These are phyloP conservation scores for Oasisia sp. DNA, from an alignment of 2,888 invertebrate genomes.

Conservation along the genomic window DNA sequence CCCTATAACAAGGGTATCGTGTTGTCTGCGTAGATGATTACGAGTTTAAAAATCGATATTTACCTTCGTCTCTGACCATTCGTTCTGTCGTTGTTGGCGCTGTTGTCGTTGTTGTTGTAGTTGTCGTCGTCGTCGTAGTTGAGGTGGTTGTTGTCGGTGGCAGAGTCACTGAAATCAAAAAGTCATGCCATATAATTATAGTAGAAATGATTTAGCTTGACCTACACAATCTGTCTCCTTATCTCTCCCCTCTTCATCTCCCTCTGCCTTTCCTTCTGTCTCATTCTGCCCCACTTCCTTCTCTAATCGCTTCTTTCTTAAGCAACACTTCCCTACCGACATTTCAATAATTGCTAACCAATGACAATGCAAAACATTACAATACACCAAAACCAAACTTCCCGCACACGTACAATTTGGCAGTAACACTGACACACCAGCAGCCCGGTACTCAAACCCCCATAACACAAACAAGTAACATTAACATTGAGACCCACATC, in stretches of 20 bases:
- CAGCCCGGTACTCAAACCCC: too few species aligned
- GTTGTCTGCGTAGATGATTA: not conserved
- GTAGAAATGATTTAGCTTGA: not conserved
- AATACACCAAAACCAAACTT: too few species aligned
- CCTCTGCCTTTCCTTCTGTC: not conserved
- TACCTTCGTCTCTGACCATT: conserved; percentile 23
- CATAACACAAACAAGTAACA: too few species aligned
- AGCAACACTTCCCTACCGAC: too few species aligned
- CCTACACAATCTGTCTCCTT: not conserved
- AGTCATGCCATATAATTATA: not conserved
- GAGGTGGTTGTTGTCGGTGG: not conserved
- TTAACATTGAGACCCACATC: conserved; percentile 24
- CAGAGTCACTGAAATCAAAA: not conserved
- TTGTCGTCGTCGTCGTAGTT: conserved; percentile 20
- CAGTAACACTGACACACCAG: too few species aligned
- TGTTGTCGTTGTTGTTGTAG: conserved; percentile 17
- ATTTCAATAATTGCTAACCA: too few species aligned
- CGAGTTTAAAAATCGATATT: not conserved
- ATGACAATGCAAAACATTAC: too few species aligned
- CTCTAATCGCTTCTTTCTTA: too few species aligned
- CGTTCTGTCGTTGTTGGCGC: conserved; percentile 26
- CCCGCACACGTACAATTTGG: too few species aligned
- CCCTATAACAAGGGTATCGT: not conserved
- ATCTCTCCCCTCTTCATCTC: not conserved
- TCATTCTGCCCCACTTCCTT: too few species aligned